phyloP scores from a whole-genome alignment of 2,888 invertebrate genomes.

The Stenotaenia linearis region DNA sequence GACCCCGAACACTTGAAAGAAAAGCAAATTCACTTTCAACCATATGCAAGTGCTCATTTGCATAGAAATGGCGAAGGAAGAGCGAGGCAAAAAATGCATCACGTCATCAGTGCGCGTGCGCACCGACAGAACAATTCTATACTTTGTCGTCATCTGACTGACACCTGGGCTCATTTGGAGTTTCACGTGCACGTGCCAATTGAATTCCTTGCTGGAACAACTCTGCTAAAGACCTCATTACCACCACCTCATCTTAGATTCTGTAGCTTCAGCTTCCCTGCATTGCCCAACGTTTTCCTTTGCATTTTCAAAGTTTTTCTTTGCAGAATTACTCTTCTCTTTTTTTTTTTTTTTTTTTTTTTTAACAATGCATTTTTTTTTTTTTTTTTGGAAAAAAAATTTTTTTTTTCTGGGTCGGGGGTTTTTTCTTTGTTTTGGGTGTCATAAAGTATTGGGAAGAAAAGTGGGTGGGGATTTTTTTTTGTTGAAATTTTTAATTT shows the following conservation, averaged over 20 bases:
- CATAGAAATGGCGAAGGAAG: not conserved
- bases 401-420: no score
- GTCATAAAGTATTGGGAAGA: no score
- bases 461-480: no score
- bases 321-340: not conserved
- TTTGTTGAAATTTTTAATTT: no score
- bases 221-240: not conserved
- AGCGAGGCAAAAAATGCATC: not conserved
- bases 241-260: not conserved
- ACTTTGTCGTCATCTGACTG: not conserved
- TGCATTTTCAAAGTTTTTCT: not conserved
- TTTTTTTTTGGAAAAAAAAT: no score
- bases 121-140: not conserved
- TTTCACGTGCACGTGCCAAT: not conserved
- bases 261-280: not conserved
- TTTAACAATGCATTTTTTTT: no score
- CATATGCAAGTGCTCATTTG: not conserved
- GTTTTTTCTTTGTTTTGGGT: no score
- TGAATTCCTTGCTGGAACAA: not conserved
- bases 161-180: slow-evolving; percentile 1
- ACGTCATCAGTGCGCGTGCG: not conserved
- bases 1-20: not conserved
- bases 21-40: slow-evolving; percentile 4
- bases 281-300: not conserved
- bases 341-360: not conserved